Base-by-base conservation (phyloP, 2,888 invertebrate genomes). In the Brenthis ino region DNA sequence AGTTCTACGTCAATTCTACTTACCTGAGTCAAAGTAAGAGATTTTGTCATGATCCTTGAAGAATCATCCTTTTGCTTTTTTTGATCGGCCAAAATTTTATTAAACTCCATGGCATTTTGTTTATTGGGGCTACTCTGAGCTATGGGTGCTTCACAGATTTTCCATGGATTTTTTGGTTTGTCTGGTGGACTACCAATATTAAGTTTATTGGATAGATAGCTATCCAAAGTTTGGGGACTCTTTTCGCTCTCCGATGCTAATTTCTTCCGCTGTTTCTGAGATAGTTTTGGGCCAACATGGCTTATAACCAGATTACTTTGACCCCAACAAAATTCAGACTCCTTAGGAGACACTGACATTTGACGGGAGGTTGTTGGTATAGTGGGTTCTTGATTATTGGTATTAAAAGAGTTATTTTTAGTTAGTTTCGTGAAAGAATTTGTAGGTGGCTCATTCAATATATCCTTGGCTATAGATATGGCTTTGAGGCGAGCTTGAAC, bases 11-110 rank as follows among this genome's bases (percentile, higher is more conserved):
- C 50, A 24, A 16, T 6, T 37, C 1, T 14, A 60, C 13, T 68
- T 90, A 96, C 97, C 94, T 97, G 97, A 16, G 97, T 97, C 75
- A 96, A 89, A 68, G 90, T 86, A 33, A 97, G 89, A 0, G 96
- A 95, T 83, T 97, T 97, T 8, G 95, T 95, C 81, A 94, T 95
- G 77, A 96, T 95, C 80, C 95, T 95, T 2, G 95, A 94, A 73
- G 94, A 94, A 78, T 96, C 95, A 74, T 96, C 96, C 72, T 95
- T 95, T 80, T 96, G 96, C 66, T 95, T 95, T 76, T 93, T 94
- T 84, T 97, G 97, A 76, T 96, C 96, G 14, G 94, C 95, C 64
- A 97, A 89, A 72, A 97, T 97, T 72, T 92, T 86, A 74, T 91
- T 85, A 68, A 93, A 93, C 71, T 87, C 85, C 64, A 91, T 79